A percentile compares a stretch with the other conserved stretches of the same genome.
Evolutionary conservation across 2,888 invertebrate genomes (phyloP).

Genomic region (Neoascia interrupta): DNA sequence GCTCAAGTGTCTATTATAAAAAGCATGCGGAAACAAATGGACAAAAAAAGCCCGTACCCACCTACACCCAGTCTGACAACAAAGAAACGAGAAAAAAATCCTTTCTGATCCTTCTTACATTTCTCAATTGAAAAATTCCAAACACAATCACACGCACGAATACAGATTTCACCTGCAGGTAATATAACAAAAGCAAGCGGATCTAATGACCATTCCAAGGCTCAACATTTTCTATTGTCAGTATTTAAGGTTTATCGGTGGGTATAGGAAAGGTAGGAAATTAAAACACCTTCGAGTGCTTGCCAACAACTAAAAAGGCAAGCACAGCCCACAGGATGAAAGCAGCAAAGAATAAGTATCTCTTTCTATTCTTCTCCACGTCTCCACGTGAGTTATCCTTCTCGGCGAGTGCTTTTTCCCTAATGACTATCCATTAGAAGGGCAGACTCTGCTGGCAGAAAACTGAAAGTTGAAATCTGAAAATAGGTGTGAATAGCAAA

Average conservation of each 20-base stretch:
- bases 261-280: too few species aligned
- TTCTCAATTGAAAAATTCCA: slow-evolving; percentile 23
- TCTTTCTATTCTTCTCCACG: too few species aligned
- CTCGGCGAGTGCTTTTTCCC: too few species aligned
- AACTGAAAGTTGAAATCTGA: not conserved
- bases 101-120: slow-evolving; percentile 20
- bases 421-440: slow-evolving; percentile 42
- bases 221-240: slow-evolving; percentile 13
- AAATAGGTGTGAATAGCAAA: slow-evolving; percentile 29
- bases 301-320: not conserved
- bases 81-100: slow-evolving; percentile 18
- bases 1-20: slow-evolving; percentile 43
- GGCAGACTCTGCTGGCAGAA: not conserved
- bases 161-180: slow-evolving; percentile 25
- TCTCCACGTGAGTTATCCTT: too few species aligned
- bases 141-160: not conserved
- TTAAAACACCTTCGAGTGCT: slow-evolving; percentile 32
- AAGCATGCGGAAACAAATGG: too few species aligned
- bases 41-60: slow-evolving; percentile 5
- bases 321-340: too few species aligned
- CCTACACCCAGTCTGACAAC: not conserved
- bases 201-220: slow-evolving; percentile 53
- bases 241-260: slow-evolving; percentile 21
- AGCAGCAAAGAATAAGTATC: too few species aligned
- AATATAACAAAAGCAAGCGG: slow-evolving; percentile 22